Evolutionary conservation across 1,140 invertebrate species (phyloP).

Genomic region (Leptinotarsa lineolata): DNA sequence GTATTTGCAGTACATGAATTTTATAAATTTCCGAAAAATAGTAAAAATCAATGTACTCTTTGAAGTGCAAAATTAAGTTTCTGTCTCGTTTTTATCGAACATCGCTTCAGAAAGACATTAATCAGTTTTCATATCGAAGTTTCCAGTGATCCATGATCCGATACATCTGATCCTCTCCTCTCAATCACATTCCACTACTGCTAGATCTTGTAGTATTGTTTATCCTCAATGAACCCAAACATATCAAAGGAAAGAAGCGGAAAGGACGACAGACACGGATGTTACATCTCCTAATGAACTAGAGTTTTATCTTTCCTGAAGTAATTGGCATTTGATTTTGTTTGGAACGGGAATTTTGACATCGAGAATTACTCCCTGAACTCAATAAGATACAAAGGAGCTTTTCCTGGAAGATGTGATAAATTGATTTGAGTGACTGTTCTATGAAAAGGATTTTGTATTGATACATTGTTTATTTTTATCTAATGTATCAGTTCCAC

Average conservation of each 20-base stretch:
- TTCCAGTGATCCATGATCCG: too few relatives aligned
- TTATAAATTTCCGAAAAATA: too few relatives aligned
- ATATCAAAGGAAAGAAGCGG: background rate
- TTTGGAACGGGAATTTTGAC: conserved; percentile 2
- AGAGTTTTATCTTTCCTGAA: background rate
- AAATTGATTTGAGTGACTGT: background rate
- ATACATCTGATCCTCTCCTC: background rate
- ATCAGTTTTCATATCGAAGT: too few relatives aligned
- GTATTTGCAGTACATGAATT: too few relatives aligned
- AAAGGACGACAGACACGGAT: conserved; percentile 1
- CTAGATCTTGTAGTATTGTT: background rate
- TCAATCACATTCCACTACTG: background rate
- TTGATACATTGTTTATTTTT: background rate
- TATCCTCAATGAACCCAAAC: background rate
- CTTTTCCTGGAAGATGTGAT: background rate
- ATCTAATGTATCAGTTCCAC: too few relatives aligned
- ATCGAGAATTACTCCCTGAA: background rate
- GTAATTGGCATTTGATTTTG: background rate
- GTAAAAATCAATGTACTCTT: too few relatives aligned
- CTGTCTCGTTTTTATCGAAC: too few relatives aligned
- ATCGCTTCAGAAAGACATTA: too few relatives aligned
- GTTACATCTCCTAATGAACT: conserved; percentile 1
- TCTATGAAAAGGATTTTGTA: background rate
- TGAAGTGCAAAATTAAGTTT: too few relatives aligned
- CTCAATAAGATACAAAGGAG: background rate